These are phyloP conservation scores for Drosophila formosana DNA, from an alignment of 2,888 invertebrate genomes.

Conservation along the genomic window DNA sequence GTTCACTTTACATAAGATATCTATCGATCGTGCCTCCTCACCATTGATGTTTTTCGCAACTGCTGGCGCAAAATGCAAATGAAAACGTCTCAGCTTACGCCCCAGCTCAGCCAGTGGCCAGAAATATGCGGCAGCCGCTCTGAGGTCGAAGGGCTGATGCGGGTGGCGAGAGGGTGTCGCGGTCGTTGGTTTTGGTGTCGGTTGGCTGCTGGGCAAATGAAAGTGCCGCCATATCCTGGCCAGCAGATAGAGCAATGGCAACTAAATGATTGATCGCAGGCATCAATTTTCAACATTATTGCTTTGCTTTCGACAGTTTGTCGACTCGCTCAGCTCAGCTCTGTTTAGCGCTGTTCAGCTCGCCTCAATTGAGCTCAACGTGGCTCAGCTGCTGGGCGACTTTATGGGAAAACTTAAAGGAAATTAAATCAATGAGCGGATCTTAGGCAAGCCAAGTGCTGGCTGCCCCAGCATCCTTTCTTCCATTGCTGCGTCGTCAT, in stretches of 20 bases:
- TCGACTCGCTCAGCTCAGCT: conserved; percentile 8
- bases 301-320: conserved; percentile 62
- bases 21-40: not conserved
- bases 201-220: conserved; percentile 49
- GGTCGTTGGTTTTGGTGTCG: conserved; percentile 10
- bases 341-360: not conserved
- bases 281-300: conserved; percentile 78
- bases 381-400: conserved; percentile 22
- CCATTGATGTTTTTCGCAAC: conserved; percentile 10
- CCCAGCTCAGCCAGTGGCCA: conserved; percentile 21
- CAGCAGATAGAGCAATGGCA: conserved; percentile 33
- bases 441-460: conserved; percentile 4
- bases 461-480: not conserved
- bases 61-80: conserved; percentile 70
- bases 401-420: conserved; percentile 48
- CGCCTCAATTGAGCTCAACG: not conserved
- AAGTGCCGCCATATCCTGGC: conserved; percentile 54
- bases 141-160: conserved; percentile 6
- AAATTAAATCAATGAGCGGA: conserved; percentile 42
- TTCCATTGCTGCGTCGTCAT: not conserved
- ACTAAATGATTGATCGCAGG: conserved; percentile 76
- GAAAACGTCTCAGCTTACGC: conserved; percentile 76
- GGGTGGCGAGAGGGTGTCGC: conserved; percentile 7
- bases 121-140: conserved; percentile 32
- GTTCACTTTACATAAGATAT: conserved; percentile 16